These are phyloP conservation scores for Brachyptera putata DNA, from an alignment of 2,888 invertebrate genomes.

Conservation along the genomic window DNA sequence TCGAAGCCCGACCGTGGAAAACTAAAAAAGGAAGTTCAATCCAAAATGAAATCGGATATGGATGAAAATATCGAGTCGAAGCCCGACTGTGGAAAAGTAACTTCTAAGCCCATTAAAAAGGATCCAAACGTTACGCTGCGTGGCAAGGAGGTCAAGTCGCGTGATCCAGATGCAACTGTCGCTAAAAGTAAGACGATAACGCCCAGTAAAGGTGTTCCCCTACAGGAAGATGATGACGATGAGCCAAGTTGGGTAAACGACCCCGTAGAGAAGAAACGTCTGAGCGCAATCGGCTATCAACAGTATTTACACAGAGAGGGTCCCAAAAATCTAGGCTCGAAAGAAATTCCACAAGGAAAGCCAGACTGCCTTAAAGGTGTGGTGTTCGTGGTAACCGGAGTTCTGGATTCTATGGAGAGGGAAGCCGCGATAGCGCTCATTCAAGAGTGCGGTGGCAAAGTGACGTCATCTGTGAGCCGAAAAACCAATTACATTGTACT, in stretches of 20 bases:
- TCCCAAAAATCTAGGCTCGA: slow-evolving; percentile 76
- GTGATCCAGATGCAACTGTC: not conserved
- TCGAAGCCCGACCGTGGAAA: too few species aligned
- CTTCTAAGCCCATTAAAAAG: too few species aligned
- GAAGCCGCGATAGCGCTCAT: slow-evolving; percentile 73
- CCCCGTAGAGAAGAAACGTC: slow-evolving; percentile 55
- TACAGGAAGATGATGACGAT: slow-evolving; percentile 18
- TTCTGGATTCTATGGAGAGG: slow-evolving; percentile 80
- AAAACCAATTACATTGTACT: slow-evolving; percentile 78
- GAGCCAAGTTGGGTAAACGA: slow-evolving; percentile 14
- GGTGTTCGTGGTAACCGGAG: slow-evolving; percentile 76
- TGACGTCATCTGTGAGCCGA: slow-evolving; percentile 67
- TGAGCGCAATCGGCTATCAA: slow-evolving; percentile 63
- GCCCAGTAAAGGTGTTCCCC: too few species aligned
- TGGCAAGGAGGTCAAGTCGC: too few species aligned
- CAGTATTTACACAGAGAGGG: slow-evolving; percentile 73
- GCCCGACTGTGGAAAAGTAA: too few species aligned
- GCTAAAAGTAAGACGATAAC: slow-evolving; percentile 33
- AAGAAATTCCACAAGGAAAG: slow-evolving; percentile 75
- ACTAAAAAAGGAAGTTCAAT: not conserved
- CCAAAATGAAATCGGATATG: too few species aligned
- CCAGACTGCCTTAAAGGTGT: slow-evolving; percentile 66
- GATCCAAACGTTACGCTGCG: too few species aligned
- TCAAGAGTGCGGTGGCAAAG: slow-evolving; percentile 73
- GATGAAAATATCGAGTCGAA: slow-evolving; percentile 16